Evolutionary conservation across 2,797 vertebrate species (phyloP).

Genomic region (Diceros bicornis): DNA sequence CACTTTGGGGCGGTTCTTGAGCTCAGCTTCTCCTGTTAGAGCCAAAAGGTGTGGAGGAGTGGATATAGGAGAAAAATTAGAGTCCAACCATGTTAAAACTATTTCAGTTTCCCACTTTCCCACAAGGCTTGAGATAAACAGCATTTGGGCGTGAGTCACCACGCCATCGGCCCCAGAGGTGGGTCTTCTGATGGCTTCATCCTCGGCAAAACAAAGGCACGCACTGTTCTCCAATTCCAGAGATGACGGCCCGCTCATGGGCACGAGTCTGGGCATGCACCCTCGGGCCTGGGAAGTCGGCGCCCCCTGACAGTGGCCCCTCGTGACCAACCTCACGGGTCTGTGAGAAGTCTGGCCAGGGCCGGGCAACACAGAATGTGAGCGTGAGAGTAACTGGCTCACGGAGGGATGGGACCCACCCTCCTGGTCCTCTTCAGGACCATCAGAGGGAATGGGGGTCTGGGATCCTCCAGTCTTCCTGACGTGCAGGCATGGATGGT

Average conservation of each 20-base stretch:
- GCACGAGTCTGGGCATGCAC: neutral
- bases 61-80: neutral
- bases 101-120: neutral
- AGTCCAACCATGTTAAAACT: neutral
- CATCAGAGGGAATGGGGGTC: rapidly evolving
- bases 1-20: neutral
- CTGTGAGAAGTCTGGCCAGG: neutral
- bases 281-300: neutral
- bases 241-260: neutral
- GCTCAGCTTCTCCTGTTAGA: neutral
- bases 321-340: neutral
- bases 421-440: neutral
- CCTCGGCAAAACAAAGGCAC: neutral
- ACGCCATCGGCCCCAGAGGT: neutral
- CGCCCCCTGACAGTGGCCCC: neutral
- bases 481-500: rapidly evolving
- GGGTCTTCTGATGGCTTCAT: slow-evolving; percentile 41
- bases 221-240: neutral
- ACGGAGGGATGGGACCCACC: rapidly evolving
- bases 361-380: neutral
- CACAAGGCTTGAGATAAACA: neutral
- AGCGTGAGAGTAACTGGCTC: neutral
- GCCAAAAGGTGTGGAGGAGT: neutral
- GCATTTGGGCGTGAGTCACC: slow-evolving; percentile 9
- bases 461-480: neutral